Evolutionary conservation across 2,797 vertebrate species (phyloP).

Genomic region (Naso thynnoides): DNA sequence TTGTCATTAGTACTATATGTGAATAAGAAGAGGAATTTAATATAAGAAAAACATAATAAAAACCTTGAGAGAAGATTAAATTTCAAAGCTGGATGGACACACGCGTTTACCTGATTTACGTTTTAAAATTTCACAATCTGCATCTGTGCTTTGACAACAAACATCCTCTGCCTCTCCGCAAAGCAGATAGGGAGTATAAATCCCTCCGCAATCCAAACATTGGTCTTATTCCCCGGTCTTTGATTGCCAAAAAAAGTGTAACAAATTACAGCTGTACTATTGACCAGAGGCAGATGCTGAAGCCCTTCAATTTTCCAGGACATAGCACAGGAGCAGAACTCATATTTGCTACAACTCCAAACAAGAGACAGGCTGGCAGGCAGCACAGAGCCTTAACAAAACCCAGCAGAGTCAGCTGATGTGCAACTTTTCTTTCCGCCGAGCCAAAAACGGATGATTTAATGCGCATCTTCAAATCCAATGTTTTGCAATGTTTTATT

Average conservation of each 20-base stretch:
- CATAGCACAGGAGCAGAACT: conserved; percentile 47
- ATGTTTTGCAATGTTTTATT: conserved; percentile 28
- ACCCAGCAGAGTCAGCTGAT: conserved; percentile 31
- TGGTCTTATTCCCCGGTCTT: neutral
- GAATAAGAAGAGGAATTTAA: neutral
- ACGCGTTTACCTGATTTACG: neutral
- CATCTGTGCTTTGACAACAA: neutral
- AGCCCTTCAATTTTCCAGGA: conserved; percentile 58
- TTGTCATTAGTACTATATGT: neutral
- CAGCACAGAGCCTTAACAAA: conserved; percentile 36
- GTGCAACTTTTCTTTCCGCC: conserved; percentile 39
- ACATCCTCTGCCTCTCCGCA: neutral
- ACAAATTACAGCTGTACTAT: conserved; percentile 13
- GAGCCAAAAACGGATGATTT: conserved; percentile 49
- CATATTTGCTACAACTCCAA: conserved; percentile 28
- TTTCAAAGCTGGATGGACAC: neutral
- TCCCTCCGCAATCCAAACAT: conserved; percentile 15
- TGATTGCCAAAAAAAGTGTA: neutral
- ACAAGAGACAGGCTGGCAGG: conserved; percentile 19
- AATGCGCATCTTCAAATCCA: conserved; percentile 42
- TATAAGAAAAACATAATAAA: neutral
- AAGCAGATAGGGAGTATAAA: conserved; percentile 13
- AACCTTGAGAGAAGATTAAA: neutral
- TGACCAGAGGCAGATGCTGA: conserved; percentile 42
- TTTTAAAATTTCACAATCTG: neutral